phyloP scores from a whole-genome alignment of 2,888 invertebrate genomes.

The Branchipolynoe longqiensis region DNA sequence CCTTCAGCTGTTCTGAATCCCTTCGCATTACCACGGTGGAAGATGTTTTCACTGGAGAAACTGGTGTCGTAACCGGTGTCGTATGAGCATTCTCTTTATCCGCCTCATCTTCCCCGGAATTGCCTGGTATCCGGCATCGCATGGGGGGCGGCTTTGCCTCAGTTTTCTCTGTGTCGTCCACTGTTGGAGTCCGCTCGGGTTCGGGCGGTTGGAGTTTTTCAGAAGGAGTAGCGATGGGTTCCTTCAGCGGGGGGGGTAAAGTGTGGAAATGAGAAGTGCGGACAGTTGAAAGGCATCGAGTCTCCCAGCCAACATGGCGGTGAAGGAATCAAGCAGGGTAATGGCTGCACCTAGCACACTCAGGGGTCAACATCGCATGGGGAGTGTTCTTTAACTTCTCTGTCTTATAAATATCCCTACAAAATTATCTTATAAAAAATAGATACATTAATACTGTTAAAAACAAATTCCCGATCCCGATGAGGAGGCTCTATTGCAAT shows the following conservation, averaged over 20 bases:
- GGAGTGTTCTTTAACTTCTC: no score
- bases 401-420: no score
- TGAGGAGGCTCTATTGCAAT: no score
- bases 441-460: no score
- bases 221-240: constrained; percentile 12
- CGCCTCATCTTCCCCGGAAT: constrained; percentile 40
- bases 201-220: background rate
- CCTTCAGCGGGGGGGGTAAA: constrained; percentile 21
- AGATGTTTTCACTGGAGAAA: no score
- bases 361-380: no score
- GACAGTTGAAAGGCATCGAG: background rate
- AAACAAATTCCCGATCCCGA: no score
- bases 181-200: background rate
- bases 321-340: constrained; percentile 4
- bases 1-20: constrained; percentile 36
- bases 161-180: constrained; percentile 16
- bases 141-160: constrained; percentile 48
- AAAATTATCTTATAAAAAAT: no score
- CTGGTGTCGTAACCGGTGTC: no score
- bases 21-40: constrained; percentile 2
- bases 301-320: background rate
- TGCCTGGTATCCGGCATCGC: background rate
- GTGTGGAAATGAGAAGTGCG: constrained; percentile 30
- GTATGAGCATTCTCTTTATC: constrained; percentile 59
- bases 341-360: no score